Conservation (phyloP, 30 jellyfish, hydroid and myxozoan species). For the Aurelia coerulea region DNA sequence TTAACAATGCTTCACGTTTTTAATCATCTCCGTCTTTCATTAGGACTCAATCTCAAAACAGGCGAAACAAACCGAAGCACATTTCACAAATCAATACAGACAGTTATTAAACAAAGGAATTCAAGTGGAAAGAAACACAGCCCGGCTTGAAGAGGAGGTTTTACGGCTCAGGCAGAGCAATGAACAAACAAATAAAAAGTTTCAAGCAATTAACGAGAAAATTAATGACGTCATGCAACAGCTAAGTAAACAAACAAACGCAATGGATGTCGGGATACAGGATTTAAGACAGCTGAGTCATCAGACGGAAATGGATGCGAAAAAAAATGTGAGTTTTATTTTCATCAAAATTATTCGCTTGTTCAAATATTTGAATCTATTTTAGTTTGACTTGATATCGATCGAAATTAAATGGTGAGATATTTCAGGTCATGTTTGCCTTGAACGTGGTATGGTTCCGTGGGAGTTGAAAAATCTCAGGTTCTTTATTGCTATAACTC, state of each 20-base stretch:
- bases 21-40: not conserved
- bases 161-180: slow-evolving; percentile 41
- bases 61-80: slow-evolving; percentile 28
- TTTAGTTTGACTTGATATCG: no score
- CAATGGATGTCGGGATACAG: slow-evolving; percentile 62
- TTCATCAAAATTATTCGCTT: not conserved
- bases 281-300: slow-evolving; percentile 73
- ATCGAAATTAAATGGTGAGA: no score
- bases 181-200: slow-evolving; percentile 48
- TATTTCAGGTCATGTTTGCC: no score
- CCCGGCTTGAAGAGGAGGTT: slow-evolving; percentile 57
- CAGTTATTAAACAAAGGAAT: slow-evolving; percentile 49
- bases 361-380: not conserved
- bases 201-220: slow-evolving; percentile 40
- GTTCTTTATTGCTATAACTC: no score
- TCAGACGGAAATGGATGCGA: slow-evolving; percentile 48
- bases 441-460: no score
- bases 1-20: not conserved
- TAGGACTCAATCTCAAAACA: slow-evolving; percentile 41
- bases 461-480: no score
- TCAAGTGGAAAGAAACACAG: slow-evolving; percentile 57
- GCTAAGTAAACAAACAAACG: slow-evolving; percentile 35
- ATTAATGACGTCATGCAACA: slow-evolving; percentile 48
- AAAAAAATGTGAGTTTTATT: slow-evolving; percentile 33
- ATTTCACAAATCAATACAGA: slow-evolving; percentile 29